A percentile compares a stretch with the other conserved stretches of the same genome.
phyloP scores from a whole-genome alignment of 2,797 vertebrate species.

The Tinamus major region DNA sequence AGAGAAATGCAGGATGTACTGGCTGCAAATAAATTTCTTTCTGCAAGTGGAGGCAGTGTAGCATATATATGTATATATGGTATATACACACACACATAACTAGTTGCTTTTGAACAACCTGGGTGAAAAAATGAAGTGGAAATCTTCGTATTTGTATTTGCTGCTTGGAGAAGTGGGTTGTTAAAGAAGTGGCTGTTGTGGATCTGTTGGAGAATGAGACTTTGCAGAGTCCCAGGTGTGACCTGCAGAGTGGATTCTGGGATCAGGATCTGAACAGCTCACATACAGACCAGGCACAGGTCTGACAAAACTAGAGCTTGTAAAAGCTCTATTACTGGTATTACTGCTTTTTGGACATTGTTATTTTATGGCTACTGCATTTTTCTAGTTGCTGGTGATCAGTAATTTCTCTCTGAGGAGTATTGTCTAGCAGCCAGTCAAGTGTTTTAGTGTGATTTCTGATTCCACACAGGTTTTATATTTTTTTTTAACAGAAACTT shows the following conservation, averaged over 20 bases:
- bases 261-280: background rate
- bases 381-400: background rate
- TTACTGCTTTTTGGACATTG: background rate
- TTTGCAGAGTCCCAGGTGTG: background rate
- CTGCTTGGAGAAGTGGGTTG: background rate
- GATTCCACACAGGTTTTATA: background rate
- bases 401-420: background rate
- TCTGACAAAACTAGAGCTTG: background rate
- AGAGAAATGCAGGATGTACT: background rate
- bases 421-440: rapidly evolving
- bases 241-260: background rate
- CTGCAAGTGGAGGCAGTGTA: background rate
- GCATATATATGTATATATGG: too few species aligned
- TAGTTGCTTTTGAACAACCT: background rate
- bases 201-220: background rate
- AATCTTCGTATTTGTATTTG: background rate
- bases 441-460: background rate
- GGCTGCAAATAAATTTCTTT: background rate
- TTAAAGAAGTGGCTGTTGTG: background rate
- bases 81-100: background rate
- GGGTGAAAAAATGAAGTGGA: background rate
- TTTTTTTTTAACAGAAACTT: background rate
- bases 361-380: background rate
- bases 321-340: background rate
- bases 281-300: background rate